These are phyloP conservation scores for Sebastes vulpes DNA, from an alignment of 2,797 vertebrate genomes.

Conservation along the genomic window DNA sequence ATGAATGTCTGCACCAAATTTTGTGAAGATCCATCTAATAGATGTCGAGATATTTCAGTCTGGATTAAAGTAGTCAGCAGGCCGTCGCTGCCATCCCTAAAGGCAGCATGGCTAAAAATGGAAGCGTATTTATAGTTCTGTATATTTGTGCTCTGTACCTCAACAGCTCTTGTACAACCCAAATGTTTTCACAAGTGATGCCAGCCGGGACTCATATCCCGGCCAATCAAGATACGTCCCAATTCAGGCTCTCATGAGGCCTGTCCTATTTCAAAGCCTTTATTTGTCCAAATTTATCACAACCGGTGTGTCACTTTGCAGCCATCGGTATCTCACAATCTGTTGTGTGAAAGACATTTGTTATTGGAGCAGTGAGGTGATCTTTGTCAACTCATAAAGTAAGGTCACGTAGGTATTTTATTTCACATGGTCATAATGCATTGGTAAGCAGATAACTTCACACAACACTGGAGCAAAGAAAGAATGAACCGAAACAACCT, in stretches of 20 bases:
- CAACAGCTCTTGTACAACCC: background rate
- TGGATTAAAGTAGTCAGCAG: background rate
- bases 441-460: background rate
- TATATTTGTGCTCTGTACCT: constrained; percentile 2
- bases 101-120: background rate
- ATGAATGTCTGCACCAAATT: too few relatives aligned
- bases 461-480: too few relatives aligned
- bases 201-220: background rate
- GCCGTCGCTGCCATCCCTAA: background rate
- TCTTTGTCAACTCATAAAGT: background rate
- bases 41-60: background rate
- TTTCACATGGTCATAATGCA: background rate
- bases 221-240: background rate
- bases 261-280: background rate
- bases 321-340: background rate
- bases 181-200: background rate
- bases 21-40: too few relatives aligned
- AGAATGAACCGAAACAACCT: background rate
- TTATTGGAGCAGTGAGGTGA: background rate
- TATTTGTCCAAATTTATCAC: background rate
- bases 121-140: background rate
- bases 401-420: background rate
- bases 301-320: background rate
- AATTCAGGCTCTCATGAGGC: background rate
- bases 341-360: background rate